Evolutionary conservation across 2,888 invertebrate species (phyloP), one percentile per base, ranked within the genome.

Genomic region (Endomychus coccineus): DNA sequence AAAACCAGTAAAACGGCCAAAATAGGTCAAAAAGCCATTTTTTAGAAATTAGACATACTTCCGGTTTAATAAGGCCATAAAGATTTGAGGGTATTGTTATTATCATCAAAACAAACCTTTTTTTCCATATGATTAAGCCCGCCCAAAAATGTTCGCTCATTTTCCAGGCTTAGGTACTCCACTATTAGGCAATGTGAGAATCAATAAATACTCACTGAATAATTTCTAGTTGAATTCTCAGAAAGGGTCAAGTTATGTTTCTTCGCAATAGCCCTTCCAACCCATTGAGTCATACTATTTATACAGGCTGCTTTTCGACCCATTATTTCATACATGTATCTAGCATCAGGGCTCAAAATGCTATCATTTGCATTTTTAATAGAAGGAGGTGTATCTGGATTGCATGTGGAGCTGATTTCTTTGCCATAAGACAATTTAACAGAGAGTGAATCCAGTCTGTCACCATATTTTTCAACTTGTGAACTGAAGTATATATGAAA

Each of bases 241-340:
- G 14, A 22, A 7, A 24, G 6, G 16, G 16, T 27, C 25, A 34
- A 27, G 7, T 27, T 34, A 32, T 39, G 37, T 21, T 54, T 57
- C n/a, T 56, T 45, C 3, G 56, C 39, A 34, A 67, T 59, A 15
- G 50, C 49, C 15, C 49, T 42, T 14, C 58, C 61, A 12, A 66
- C 45, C 30, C 55, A 52, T 12, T 64, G 56, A 2, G 66, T 61
- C 43, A 66, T 59, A 25, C 64, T 60, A 49, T 69, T 64, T 30
- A 74, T 44, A 28, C 64, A 56, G 16, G 50, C 50, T n/a, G 66
- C 65, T 48, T 67, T 66, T 16, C 65, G 66, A 5, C 64, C 47
- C 27, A 70, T 50, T 33, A 69, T 67, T 53, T 74, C 71, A 51
- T 70, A 73, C 75, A 75, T 75, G 51, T 69, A 72, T 46, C 60